These are phyloP conservation scores for Crotophaga sulcirostris DNA, from an alignment of 2,113 vertebrate species.

Conservation along the genomic window DNA sequence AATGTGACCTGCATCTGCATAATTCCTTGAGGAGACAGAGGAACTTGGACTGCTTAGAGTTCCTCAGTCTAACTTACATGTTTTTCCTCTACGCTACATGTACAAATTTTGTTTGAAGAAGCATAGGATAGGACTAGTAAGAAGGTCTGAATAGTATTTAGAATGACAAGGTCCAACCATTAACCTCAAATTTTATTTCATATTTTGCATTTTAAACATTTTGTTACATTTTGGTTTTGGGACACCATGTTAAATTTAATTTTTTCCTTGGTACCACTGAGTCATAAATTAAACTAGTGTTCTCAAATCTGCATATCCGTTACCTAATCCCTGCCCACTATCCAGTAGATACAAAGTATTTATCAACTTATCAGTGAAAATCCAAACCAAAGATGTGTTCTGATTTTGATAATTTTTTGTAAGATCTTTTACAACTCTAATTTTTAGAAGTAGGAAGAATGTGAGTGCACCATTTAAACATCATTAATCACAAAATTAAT, in stretches of 20 bases:
- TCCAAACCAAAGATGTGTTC: background rate
- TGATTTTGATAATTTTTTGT: background rate
- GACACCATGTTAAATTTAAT: background rate
- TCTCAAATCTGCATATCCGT: background rate
- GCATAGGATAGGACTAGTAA: background rate
- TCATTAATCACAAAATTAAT: background rate
- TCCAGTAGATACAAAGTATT: background rate
- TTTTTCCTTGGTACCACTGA: background rate
- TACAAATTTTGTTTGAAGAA: background rate
- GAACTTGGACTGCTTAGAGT: background rate
- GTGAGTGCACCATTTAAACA: background rate
- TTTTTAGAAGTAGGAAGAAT: background rate
- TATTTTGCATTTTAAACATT: background rate
- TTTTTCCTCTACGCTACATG: background rate
- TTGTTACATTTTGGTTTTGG: background rate
- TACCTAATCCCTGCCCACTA: background rate
- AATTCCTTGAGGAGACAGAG: background rate
- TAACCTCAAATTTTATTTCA: background rate
- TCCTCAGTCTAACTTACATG: background rate
- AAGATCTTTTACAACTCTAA: background rate
- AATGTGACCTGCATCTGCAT: background rate
- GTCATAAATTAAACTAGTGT: background rate
- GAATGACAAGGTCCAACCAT: background rate
- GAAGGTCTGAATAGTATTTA: background rate
- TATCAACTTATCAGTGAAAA: background rate